phyloP scores from a whole-genome alignment of 2,888 invertebrate genomes.

The Cheilosia vernalis region DNA sequence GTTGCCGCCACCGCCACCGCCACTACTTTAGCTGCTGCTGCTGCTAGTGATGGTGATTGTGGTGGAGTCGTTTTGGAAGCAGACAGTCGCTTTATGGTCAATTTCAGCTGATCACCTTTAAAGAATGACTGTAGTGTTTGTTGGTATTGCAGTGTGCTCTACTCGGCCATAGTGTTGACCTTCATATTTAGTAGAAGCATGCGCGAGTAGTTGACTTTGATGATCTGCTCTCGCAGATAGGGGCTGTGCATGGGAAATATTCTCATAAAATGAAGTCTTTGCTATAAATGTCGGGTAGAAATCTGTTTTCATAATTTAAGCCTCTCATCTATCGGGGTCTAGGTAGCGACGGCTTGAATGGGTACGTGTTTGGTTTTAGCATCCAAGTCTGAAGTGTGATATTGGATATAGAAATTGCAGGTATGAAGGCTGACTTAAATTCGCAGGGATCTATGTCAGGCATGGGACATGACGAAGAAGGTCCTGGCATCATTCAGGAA shows the following conservation, averaged over 20 bases:
- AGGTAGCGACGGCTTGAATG: background rate
- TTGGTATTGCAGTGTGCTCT: constrained; percentile 4
- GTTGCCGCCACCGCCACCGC: constrained; percentile 56
- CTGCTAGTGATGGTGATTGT: constrained; percentile 31
- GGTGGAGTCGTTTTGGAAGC: constrained; percentile 31
- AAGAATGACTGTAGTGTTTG: constrained; percentile 15
- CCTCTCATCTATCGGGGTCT: background rate
- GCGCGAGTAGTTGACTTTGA: background rate
- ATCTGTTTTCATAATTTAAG: constrained; percentile 14
- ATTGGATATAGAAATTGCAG: no score
- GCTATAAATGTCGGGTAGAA: constrained; percentile 20
- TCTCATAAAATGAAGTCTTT: constrained; percentile 16
- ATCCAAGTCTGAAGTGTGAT: background rate
- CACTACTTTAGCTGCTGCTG: constrained; percentile 16
- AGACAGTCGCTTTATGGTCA: constrained; percentile 66
- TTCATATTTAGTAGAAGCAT: constrained; percentile 20
- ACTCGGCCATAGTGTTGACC: constrained; percentile 22
- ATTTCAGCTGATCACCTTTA: constrained; percentile 63
- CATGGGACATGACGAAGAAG: no score
- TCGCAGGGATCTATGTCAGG: no score
- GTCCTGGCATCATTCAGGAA: no score
- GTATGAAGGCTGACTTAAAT: no score
- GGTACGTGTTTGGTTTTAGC: background rate
- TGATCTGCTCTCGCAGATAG: background rate
- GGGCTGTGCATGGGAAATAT: background rate